Evolutionary conservation across 2,113 vertebrate species (phyloP).

Genomic region (Eonycteris spelaea): DNA sequence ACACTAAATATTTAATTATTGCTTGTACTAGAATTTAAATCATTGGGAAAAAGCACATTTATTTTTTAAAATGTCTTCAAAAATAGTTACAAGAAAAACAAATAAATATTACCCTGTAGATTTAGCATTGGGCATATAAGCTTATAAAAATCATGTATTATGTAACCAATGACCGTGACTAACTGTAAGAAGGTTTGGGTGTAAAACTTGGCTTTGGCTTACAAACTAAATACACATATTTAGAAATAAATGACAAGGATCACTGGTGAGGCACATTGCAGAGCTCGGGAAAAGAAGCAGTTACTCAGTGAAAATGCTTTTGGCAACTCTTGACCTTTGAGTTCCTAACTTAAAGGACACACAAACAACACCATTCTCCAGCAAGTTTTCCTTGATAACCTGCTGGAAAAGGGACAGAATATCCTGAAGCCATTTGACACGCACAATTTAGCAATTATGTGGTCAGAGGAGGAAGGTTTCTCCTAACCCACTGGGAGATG

Average conservation of each 20-base stretch:
- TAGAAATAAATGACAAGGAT: constrained; percentile 76
- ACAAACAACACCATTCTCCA: constrained; percentile 80
- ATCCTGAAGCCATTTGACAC: constrained; percentile 83
- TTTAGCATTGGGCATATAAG: constrained; percentile 24
- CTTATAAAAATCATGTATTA: constrained; percentile 61
- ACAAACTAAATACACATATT: constrained; percentile 47
- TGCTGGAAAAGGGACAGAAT: constrained; percentile 81
- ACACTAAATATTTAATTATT: constrained; percentile 10
- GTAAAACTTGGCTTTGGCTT: constrained; percentile 59
- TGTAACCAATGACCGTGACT: constrained; percentile 75
- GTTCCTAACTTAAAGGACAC: constrained; percentile 81
- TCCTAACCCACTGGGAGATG: constrained; percentile 74
- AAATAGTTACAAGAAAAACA: constrained; percentile 26
- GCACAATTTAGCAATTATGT: constrained; percentile 86
- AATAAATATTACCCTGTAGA: background rate
- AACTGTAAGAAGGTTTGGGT: constrained; percentile 61
- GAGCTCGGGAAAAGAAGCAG: constrained; percentile 74
- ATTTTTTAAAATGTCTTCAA: background rate
- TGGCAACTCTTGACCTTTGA: constrained; percentile 86
- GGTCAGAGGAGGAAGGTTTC: constrained; percentile 79
- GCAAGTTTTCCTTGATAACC: constrained; percentile 83
- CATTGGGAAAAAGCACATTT: background rate
- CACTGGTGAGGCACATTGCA: constrained; percentile 66
- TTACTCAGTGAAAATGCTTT: constrained; percentile 81
- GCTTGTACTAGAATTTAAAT: constrained; percentile 36